These are phyloP conservation scores for Steinernema feltiae DNA, from an alignment of 1,140 invertebrate genomes.

Conservation along the genomic window DNA sequence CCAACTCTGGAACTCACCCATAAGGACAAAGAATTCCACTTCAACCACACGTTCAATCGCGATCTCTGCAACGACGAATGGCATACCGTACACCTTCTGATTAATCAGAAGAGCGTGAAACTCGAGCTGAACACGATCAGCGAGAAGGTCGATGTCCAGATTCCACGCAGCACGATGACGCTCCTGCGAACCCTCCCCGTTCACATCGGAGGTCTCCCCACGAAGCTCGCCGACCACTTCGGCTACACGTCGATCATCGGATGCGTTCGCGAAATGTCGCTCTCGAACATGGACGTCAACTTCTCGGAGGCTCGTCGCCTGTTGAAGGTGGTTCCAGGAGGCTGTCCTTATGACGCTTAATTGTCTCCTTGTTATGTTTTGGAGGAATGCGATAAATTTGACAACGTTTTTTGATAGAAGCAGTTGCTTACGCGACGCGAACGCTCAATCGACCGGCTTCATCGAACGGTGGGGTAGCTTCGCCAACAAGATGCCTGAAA, in stretches of 20 bases:
- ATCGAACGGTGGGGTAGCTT: too few relatives aligned
- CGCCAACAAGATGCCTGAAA: too few relatives aligned
- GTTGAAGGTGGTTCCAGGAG: constrained; percentile 19
- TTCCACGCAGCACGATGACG: background rate
- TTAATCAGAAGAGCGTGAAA: constrained; percentile 13
- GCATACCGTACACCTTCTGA: constrained; percentile 17
- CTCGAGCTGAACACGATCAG: constrained; percentile 19
- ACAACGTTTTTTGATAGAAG: too few relatives aligned
- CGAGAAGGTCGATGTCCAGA: constrained; percentile 21
- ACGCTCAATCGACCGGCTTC: too few relatives aligned
- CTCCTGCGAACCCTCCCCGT: constrained; percentile 28
- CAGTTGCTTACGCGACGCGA: too few relatives aligned
- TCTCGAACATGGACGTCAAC: constrained; percentile 14
- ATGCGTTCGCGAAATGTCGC: constrained; percentile 22
- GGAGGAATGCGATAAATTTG: too few relatives aligned
- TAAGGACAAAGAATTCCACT: background rate
- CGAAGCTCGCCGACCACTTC: constrained; percentile 23
- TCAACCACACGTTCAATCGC: background rate
- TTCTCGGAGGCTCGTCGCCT: constrained; percentile 26
- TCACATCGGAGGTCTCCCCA: constrained; percentile 28
- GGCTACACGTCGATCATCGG: constrained; percentile 25
- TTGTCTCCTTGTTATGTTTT: too few relatives aligned
- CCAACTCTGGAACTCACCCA: background rate
- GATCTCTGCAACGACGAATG: constrained; percentile 13
- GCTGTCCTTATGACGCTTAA: background rate